Evolutionary conservation across 2,888 invertebrate genomes (phyloP), one percentile per base, ranked within the genome.

Genomic region (Automeris io): DNA sequence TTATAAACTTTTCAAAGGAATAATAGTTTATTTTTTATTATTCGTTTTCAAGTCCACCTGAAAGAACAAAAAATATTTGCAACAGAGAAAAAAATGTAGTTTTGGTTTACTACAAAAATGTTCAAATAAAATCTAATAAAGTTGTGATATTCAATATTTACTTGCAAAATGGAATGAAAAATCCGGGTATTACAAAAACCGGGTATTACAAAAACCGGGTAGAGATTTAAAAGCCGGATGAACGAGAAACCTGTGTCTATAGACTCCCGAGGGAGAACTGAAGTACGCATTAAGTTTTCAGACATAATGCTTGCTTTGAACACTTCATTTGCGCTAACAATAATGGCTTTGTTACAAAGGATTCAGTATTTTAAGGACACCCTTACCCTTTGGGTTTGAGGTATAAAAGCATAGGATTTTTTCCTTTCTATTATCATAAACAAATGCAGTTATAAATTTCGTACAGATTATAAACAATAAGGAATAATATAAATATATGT

Each of bases 271-370:
- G 29, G 29, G 29, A 8, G n/a, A 29, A 29, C 13, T 29, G 16
- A 16, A 29, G 16, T 29, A 29, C 16, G 13, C 29, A 29, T 29
- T 29, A 16, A 9, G 29, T 16, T 29, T 29, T 29, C 29, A 29
- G 29, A 16, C 29, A 9, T 29, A 29, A 29, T 29, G 11, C 26
- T 9, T 23, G 25, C 1, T 26, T 11, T 26, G 8, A 26, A 37
- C 37, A 37, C 37, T 37, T 31, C 31, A 37, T 37, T 37, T 31
- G 9, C 29, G n/a, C 31, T 9, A 13, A 35, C 9, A 24, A 33
- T 33, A 18, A 21, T 16, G 3, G 19, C 6, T 19, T n/a, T 16
- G 9, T 16, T 29, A 16, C 16, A 37, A 37, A 31, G 18, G 31
- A 37, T 32, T 11, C 35, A 18, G 18, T 18, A 18, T 25, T 35